Base-by-base conservation (phyloP, 2,113 vertebrate species). In the Chrysemys picta region DNA sequence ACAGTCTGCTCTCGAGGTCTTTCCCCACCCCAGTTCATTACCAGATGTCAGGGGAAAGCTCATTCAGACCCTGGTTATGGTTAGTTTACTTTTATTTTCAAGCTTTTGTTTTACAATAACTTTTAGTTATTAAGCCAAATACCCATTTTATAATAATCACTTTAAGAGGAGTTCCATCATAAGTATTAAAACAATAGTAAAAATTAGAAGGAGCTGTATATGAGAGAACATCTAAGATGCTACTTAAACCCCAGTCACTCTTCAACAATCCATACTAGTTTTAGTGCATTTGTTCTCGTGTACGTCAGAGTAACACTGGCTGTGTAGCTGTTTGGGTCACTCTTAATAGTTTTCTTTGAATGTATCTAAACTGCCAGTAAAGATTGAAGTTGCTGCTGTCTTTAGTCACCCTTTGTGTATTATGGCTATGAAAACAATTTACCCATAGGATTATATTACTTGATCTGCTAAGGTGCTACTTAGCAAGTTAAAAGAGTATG, bases 401-500 rank as follows among this genome's bases (percentile, higher is more conserved):
- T 81, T 84, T 93, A 50, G 42, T 89, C 80, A 89, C 69, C 87
- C 87, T 87, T 84, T 84, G 49, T 27, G 35, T 89, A 86, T 54
- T 91, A 78, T 17, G 49, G 21, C 45, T 86, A n/a, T 95, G 92
- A 89, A 80, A 96, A 84, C 25, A 96, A 78, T 8, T 97, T 49
- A 80, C 38, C 29, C 62, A n/a, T 38, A 54, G 38, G 80, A 92
- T 95, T 92, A 69, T 78, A 52, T 90, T 78, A 8, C 17, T 95
- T 94, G 52, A 90, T 94, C 84, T 80, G 35, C 59, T 93, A 49
- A 82, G 76, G 49, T 65, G 89, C 78, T 95, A 76, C 53, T 54
- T 54, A 54, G 53, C 53, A 54, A 54, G 53, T 54, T 54, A 54
- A 54, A 54, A 54, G 21, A 54, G 53, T 54, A 22, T 54, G 53